Evolutionary conservation across 1,140 invertebrate species (phyloP), one percentile per base, ranked within the genome.

Genomic region (Zaprionus camerounensis): DNA sequence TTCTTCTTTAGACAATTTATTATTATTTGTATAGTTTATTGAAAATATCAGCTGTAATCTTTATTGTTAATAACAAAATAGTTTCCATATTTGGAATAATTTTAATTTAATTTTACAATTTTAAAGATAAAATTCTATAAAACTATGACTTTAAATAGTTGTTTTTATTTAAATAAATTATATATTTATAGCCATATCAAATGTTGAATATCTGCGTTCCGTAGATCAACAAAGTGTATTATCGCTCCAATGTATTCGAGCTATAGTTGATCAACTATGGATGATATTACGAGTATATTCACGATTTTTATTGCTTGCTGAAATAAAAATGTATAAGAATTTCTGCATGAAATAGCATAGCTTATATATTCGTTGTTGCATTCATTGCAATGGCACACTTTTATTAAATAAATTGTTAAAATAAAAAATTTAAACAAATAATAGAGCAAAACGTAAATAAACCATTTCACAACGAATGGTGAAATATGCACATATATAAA

Each of bases 391-490:
- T 69, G 58, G 57, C 63, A 46, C 68, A 63, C 55, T 67, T 87
- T 86, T 86, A 86, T 86, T 86, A 38, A 71, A 41, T 59, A 66
- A 76, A 75, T 70, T 57, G 70, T 64, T 76, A 24, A 80, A 86
- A 80, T 83, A 71, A 86, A 88, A 75, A 86, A 80, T 78, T 63
- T 78, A 80, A 86, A 88, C 73, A 86, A 88, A 86, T 87, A 80
- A 86, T 87, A 83, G 76, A 74, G 71, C 86, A 83, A 71, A 63
- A 71, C 24, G 59, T 86, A 86, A 86, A 74, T 85, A 82, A 86
- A 80, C 64, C 61, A 70, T 80, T 83, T 56, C 76, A 83, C 83
- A 70, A 26, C 41, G 74, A 74, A 77, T 58, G 56, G 77, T 68
- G 72, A 83, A 84, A 83, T 62, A 31, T 49, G 49, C 77, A 46